A percentile compares a stretch with the other conserved stretches of the same genome.
phyloP scores from a whole-genome alignment of 2,888 invertebrate species.

The Drepanosiphum platanoidis region DNA sequence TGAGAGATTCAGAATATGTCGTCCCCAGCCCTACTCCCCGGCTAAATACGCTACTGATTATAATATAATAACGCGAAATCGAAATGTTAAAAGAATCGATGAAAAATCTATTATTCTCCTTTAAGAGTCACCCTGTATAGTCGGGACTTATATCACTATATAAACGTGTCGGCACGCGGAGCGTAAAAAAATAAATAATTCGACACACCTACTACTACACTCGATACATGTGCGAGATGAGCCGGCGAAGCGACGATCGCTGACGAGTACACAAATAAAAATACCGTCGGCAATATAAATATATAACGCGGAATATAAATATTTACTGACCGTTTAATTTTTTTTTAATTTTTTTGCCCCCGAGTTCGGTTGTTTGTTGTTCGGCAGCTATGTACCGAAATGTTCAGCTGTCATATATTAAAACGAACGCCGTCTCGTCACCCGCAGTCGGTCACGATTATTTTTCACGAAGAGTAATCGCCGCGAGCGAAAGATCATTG shows the following conservation, averaged over 20 bases:
- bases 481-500: not conserved
- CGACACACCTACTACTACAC: not conserved
- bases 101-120: no score
- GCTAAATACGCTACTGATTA: no score
- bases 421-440: not conserved
- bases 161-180: not conserved
- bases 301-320: not conserved
- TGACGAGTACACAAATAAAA: not conserved
- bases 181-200: not conserved
- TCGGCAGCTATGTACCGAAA: not conserved
- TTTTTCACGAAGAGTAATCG: not conserved
- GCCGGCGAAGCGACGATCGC: no score
- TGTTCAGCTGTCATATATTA: not conserved
- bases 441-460: not conserved
- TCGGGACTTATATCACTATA: not conserved
- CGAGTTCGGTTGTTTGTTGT: not conserved
- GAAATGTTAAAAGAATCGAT: no score
- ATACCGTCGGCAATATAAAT: not conserved
- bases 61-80: no score
- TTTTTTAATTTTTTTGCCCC: no score
- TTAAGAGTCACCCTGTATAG: no score
- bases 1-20: no score
- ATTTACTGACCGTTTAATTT: not conserved
- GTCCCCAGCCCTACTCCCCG: no score
- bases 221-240: no score